Conservation (phyloP, 2,888 invertebrate genomes). For the Bombylius major region DNA sequence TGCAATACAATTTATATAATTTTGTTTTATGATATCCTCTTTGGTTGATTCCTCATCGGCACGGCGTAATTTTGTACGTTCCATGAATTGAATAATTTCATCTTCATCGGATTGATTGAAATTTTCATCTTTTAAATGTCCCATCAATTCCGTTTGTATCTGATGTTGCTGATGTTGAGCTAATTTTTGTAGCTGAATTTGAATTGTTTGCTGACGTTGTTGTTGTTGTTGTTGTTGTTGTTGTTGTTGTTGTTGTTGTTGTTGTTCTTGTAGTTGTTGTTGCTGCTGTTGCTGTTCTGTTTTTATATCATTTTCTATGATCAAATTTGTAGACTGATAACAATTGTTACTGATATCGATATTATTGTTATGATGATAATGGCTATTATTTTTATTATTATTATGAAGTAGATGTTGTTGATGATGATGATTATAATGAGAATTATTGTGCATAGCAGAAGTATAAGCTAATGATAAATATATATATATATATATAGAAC, state of each 20-base stretch:
- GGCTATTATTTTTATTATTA: neutral
- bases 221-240: neutral
- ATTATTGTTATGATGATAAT: neutral
- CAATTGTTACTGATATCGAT: neutral
- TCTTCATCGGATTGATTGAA: constrained; percentile 17
- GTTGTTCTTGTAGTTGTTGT: too few species aligned
- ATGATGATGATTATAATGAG: neutral
- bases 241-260: neutral
- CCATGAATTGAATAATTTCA: constrained; percentile 18
- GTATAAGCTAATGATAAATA: constrained; percentile 1
- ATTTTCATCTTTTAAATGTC: constrained; percentile 3
- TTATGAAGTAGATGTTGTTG: neutral
- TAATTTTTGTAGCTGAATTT: neutral
- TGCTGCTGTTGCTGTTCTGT: neutral
- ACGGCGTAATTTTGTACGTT: constrained; percentile 8
- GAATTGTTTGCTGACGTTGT: neutral
- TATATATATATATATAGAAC: too few species aligned
- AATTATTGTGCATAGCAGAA: neutral
- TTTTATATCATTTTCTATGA: neutral
- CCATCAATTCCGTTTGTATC: neutral
- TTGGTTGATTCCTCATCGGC: neutral
- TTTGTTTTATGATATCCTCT: constrained; percentile 6
- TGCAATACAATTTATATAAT: constrained; percentile 16
- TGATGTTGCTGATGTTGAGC: neutral
- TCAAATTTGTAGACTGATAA: neutral